Base-by-base conservation (phyloP, 2,113 vertebrate genomes). In the Sylvilagus bachmani region DNA sequence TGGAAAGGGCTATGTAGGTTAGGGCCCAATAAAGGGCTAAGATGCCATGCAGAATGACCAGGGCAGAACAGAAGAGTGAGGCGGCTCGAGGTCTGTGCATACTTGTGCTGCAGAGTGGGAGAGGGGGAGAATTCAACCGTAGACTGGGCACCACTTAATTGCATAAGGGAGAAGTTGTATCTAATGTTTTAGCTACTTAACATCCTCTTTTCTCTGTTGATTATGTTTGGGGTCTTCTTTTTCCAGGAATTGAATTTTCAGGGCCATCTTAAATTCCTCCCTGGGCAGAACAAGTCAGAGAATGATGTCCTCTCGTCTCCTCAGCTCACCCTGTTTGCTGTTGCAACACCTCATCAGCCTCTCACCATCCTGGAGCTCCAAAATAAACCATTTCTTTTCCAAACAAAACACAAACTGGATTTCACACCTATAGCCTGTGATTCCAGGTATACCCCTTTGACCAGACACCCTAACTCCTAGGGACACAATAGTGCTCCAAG, bases 351-450 rank as follows among this genome's bases (percentile, higher is more conserved):
- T 0, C 94, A 98, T 25, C 98, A 98, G 96, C 91, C 98, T 6
- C 97, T 98, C 0, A 95, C 98, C 90, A 98, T 99, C 11, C 95
- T 99, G 95, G 98, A 99, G 96, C 98, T 99, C 96, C 93, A 98
- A 71, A 94, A 97, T 9, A 98, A 99, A 83, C 97, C 97, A 80
- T 96, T 98, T 25, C 94, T 99, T 61, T 99, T 99, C 86, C 98
- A 98, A 88, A 98, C 97, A 92, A 99, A 98, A 79, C 98, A 99
- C 98, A 98, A 98, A 96, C 96, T 99, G 96, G 98, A 99, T 96
- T 99, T 99, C 95, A 98, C 98, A 0, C 98, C 98, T 0, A 36
- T 84, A 61, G 98, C 97, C 71, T 96, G 98, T 0, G 98, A 98
- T 55, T 97, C 96, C 96, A 98, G 98, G 98, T 98, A 94, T 38